Conservation (phyloP, 2,888 invertebrate species). For the Odontothrips loti region DNA sequence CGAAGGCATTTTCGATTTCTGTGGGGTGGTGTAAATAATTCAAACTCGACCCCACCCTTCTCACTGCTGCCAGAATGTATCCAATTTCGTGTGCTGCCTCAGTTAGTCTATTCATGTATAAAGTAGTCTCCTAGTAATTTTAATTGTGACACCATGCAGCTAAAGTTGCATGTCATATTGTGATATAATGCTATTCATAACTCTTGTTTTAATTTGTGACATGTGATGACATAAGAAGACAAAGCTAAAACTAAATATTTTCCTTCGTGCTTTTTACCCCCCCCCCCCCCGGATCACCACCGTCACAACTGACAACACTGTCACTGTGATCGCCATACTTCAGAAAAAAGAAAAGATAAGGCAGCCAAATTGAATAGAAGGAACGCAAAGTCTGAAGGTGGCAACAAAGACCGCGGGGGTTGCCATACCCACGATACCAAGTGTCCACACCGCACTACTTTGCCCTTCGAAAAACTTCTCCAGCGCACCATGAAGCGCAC, state of each 20-base stretch:
- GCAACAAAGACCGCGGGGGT: no score
- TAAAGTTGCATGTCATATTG: neutral
- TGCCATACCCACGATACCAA: neutral
- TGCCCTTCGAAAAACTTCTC: neutral
- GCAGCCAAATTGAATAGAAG: neutral
- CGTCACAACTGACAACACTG: no score
- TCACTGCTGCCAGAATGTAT: no score
- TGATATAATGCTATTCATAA: constrained; percentile 11
- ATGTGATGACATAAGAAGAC: neutral
- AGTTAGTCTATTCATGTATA: neutral
- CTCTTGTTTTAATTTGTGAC: neutral
- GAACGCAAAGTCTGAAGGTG: neutral
- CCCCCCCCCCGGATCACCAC: no score
- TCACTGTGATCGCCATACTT: no score
- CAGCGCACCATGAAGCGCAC: no score
- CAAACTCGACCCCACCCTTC: no score
- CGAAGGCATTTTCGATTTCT: no score
- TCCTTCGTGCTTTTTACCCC: neutral
- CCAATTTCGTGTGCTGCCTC: no score
- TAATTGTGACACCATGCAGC: neutral
- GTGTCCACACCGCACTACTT: neutral
- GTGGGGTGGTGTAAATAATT: no score
- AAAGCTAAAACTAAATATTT: neutral
- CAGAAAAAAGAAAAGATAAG: neutral
- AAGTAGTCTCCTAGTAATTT: neutral